Base-by-base conservation (phyloP, 2,113 vertebrate genomes). In the Casuarius casuarius region DNA sequence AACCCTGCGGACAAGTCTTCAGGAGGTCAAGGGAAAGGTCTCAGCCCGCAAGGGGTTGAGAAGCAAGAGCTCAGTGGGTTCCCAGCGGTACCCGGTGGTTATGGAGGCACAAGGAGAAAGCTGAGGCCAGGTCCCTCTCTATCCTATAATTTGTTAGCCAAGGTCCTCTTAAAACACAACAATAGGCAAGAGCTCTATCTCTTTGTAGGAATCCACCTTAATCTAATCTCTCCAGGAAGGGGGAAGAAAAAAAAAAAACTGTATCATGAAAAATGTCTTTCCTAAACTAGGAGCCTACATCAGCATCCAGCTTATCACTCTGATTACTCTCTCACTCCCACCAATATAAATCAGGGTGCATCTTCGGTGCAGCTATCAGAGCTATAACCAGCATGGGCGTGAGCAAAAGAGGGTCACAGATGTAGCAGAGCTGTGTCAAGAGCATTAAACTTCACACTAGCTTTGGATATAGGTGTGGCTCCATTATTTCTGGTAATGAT, bases 371-470 rank as follows among this genome's bases (percentile, higher is more conserved):
- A 29, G 10, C 26, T 29, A 9, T 20, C 10, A 31, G 49, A 76
- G 23, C 19, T 62, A 5, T 12, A 66, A 21, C 3, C 33, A 40
- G 4, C 20, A 31, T 4, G 0, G 0, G 17, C 9, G 48, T 42
- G 8, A 80, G 25, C 12, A 87, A 85, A 92, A 63, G 1, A 20
- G 19, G 13, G 26, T 12, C 15, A 0, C 11, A 19, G 21, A 4
- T 4, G 2, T 8, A 52, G 46, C 19, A 44, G 54, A 19, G 46
- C 22, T 40, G 3, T 3, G 9, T 29, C 21, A 23, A 51, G 7
- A 38, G 7, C 3, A 2, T 22, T 56, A 26, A 68, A 72, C 17
- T 31, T 40, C 6, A 42, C 33, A 72, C 61, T 22, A 56, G 11
- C 17, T 73, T 70, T 28, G 23, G 51, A 48, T 52, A 29, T 28